These are phyloP conservation scores for Lutra lutra DNA, from an alignment of 2,797 vertebrate species.

Conservation along the genomic window DNA sequence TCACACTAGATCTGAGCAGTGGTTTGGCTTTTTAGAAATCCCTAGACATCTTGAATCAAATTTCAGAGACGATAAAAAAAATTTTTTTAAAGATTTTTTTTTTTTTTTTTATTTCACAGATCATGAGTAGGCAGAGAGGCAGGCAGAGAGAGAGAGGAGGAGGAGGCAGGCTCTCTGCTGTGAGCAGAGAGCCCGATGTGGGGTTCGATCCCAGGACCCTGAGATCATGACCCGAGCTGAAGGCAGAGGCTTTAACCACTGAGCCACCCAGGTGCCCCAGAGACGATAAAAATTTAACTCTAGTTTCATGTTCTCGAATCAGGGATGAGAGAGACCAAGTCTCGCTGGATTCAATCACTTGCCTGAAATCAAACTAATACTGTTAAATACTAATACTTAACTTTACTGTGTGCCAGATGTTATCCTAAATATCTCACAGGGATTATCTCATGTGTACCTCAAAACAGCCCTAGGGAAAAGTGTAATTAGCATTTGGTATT, in stretches of 20 bases:
- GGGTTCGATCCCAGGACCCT: too few relatives aligned
- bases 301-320: not conserved
- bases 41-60: not conserved
- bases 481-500: not conserved
- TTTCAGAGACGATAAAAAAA: constrained; percentile 5
- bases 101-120: too few relatives aligned
- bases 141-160: too few relatives aligned
- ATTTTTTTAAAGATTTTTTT: too few relatives aligned
- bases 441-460: not conserved
- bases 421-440: not conserved
- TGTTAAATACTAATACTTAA: not conserved
- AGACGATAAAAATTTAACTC: not conserved
- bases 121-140: too few relatives aligned
- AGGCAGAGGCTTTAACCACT: too few relatives aligned
- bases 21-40: constrained; percentile 37
- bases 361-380: not conserved
- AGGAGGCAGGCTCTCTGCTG: too few relatives aligned
- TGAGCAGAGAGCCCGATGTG: too few relatives aligned
- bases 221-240: too few relatives aligned
- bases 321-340: not conserved
- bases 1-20: not conserved
- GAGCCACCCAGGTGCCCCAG: too few relatives aligned
- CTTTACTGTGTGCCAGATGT: not conserved
- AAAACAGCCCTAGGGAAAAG: not conserved
- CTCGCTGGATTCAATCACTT: not conserved